phyloP scores from a whole-genome alignment of 2,888 invertebrate genomes.

The Ornithoptera priamus region DNA sequence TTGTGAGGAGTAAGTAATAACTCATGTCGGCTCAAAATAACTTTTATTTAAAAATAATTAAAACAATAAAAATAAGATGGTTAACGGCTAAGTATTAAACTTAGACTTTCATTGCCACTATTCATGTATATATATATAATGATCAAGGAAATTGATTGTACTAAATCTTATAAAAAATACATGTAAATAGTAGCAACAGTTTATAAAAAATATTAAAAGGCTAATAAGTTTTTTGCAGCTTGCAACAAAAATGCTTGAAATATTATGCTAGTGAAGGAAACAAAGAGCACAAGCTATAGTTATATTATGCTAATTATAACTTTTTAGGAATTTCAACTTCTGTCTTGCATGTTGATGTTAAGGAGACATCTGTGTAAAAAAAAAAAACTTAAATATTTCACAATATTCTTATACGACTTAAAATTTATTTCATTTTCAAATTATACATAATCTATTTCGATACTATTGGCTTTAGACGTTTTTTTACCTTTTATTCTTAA shows the following conservation, averaged over 20 bases:
- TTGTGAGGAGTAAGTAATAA: slow-evolving; percentile 4
- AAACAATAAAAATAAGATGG: not conserved
- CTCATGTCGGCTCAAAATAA: not conserved
- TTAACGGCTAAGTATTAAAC: not conserved
- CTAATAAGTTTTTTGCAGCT: slow-evolving; percentile 1
- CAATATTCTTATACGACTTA: not conserved
- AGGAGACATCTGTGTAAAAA: slow-evolving; percentile 13
- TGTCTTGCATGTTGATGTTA: slow-evolving; percentile 21
- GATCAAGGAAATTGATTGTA: no score
- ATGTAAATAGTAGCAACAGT: not conserved
- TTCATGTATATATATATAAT: not conserved
- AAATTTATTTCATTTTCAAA: not conserved
- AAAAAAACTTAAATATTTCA: not conserved
- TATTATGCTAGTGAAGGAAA: slow-evolving; percentile 5
- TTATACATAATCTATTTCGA: not conserved
- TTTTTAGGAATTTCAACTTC: not conserved
- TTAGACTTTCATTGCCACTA: not conserved
- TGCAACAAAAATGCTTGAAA: slow-evolving; percentile 4
- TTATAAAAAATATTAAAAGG: not conserved
- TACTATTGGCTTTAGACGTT: not conserved
- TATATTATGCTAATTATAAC: slow-evolving; percentile 2
- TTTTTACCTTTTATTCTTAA: not conserved
- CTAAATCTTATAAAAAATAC: no score
- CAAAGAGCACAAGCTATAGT: slow-evolving; percentile 12
- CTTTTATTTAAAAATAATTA: not conserved